Evolutionary conservation across 2,113 vertebrate genomes (phyloP).

Genomic region (Halichoeres trimaculatus): DNA sequence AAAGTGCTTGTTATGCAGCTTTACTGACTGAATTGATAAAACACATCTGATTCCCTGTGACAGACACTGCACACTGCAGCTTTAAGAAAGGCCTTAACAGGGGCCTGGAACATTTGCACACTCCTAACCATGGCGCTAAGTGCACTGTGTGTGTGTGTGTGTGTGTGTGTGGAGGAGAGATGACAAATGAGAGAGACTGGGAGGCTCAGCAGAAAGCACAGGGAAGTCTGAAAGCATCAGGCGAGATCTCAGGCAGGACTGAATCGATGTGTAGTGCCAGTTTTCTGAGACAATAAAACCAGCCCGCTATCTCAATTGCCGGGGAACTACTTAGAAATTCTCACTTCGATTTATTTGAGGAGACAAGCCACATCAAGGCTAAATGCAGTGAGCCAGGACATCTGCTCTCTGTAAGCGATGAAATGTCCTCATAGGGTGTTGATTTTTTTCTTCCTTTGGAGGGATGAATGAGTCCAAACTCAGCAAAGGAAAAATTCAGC

Average conservation of each 20-base stretch:
- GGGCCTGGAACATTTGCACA: conserved; percentile 30
- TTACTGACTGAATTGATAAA: not conserved
- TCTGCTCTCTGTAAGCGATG: conserved; percentile 75
- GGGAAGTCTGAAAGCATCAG: conserved; percentile 85
- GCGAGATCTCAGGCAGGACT: conserved; percentile 87
- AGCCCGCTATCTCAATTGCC: conserved; percentile 87
- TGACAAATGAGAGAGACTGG: conserved; percentile 45
- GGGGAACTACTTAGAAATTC: conserved; percentile 89
- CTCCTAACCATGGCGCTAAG: conserved; percentile 10
- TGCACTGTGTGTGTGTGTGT: conserved; percentile 37
- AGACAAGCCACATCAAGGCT: conserved; percentile 81
- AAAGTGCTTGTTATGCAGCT: not conserved
- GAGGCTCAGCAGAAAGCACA: conserved; percentile 19
- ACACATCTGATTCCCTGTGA: not conserved
- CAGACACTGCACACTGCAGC: conserved; percentile 22
- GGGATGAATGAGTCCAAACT: conserved; percentile 15
- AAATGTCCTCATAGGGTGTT: conserved; percentile 49
- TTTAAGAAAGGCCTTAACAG: conserved; percentile 14
- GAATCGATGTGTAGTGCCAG: conserved; percentile 88
- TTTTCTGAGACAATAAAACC: conserved; percentile 88
- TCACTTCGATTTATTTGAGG: conserved; percentile 87
- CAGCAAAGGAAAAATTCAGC: conserved; percentile 9
- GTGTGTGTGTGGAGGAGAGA: conserved; percentile 38
- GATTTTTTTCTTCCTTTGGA: conserved; percentile 18
- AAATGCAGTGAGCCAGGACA: conserved; percentile 85